Conservation (phyloP, 1,140 invertebrate genomes). For the Drosophila mauritiana region DNA sequence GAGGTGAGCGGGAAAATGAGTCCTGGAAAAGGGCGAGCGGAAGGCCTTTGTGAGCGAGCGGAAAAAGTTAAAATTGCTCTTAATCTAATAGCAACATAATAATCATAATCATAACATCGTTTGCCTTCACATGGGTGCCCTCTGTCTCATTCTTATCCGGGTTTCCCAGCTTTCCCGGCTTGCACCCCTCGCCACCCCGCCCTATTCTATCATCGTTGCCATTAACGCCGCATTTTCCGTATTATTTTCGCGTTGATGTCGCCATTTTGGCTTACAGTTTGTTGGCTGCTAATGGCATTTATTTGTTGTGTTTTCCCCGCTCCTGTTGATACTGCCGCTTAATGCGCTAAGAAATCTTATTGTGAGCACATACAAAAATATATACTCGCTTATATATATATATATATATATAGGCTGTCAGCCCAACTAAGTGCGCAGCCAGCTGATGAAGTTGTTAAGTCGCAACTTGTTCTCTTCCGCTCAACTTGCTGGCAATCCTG, state of each 20-base stretch:
- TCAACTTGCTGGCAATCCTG: slow-evolving; percentile 21
- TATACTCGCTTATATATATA: neutral
- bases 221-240: slow-evolving; percentile 78
- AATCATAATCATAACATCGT: slow-evolving; percentile 83
- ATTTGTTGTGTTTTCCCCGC: slow-evolving; percentile 46
- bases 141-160: neutral
- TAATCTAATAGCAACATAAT: slow-evolving; percentile 84
- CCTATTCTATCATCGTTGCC: slow-evolving; percentile 38
- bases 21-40: neutral
- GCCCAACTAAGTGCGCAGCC: slow-evolving; percentile 57
- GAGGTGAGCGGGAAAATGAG: neutral
- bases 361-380: slow-evolving; percentile 33
- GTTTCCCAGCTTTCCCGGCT: slow-evolving; percentile 2
- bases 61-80: slow-evolving; percentile 80
- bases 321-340: slow-evolving; percentile 49
- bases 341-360: slow-evolving; percentile 75
- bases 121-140: slow-evolving; percentile 64
- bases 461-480: slow-evolving; percentile 59
- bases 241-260: slow-evolving; percentile 80
- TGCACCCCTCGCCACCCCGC: no score
- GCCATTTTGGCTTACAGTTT: slow-evolving; percentile 79
- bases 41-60: slow-evolving; percentile 33
- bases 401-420: slow-evolving; percentile 11
- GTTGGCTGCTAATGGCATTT: slow-evolving; percentile 73
- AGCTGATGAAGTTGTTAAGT: slow-evolving; percentile 78